These are phyloP conservation scores for Poeciliopsis turrubarensis DNA, from an alignment of 2,113 vertebrate species.

Conservation along the genomic window DNA sequence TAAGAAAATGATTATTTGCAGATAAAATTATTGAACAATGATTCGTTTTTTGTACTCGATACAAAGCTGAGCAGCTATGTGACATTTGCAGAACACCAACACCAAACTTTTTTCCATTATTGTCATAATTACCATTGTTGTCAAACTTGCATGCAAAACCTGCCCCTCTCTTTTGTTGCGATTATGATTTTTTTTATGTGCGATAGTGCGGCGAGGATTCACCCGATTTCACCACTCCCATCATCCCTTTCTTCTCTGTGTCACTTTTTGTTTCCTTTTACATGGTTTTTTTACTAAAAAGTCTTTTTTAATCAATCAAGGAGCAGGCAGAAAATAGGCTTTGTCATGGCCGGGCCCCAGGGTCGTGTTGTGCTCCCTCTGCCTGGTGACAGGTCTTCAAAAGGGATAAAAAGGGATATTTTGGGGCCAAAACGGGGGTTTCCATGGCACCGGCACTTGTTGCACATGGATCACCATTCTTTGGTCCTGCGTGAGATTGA, in stretches of 20 bases:
- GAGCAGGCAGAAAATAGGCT: slow-evolving; percentile 99
- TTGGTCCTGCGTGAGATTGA: slow-evolving; percentile 81
- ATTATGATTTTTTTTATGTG: slow-evolving; percentile 76
- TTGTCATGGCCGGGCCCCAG: slow-evolving; percentile 93
- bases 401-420: slow-evolving; percentile 89
- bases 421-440: slow-evolving; percentile 89
- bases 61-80: slow-evolving; percentile 25
- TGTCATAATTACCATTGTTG: slow-evolving; percentile 86
- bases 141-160: slow-evolving; percentile 82
- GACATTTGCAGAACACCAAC: slow-evolving; percentile 37
- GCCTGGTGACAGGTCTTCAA: slow-evolving; percentile 96
- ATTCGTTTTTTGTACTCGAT: neutral
- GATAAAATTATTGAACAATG: slow-evolving; percentile 35
- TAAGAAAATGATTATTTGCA: neutral
- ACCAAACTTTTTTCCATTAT: slow-evolving; percentile 75
- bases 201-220: slow-evolving; percentile 77
- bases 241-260: slow-evolving; percentile 76
- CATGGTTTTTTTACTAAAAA: slow-evolving; percentile 97
- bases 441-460: slow-evolving; percentile 93
- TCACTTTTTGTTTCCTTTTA: slow-evolving; percentile 89
- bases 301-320: slow-evolving; percentile 99
- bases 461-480: slow-evolving; percentile 86
- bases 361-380: slow-evolving; percentile 93
- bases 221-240: slow-evolving; percentile 70
- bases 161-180: slow-evolving; percentile 83